These are phyloP conservation scores for Macrochelys suwanniensis DNA, from an alignment of 2,797 vertebrate genomes.

Conservation along the genomic window DNA sequence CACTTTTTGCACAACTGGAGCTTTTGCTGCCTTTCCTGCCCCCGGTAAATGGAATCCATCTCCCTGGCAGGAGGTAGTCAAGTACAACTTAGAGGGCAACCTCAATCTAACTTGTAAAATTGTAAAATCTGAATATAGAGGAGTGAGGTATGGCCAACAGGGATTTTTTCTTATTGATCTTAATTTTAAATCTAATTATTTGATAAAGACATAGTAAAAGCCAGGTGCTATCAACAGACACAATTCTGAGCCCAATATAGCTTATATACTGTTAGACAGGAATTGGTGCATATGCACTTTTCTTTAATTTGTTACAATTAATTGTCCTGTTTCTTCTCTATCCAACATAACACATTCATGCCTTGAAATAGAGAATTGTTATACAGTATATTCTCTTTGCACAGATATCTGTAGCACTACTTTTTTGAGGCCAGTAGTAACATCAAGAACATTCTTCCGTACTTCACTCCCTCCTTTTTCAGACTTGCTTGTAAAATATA, in stretches of 20 bases:
- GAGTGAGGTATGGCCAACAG: constrained; percentile 94
- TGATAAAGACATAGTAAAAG: constrained; percentile 87
- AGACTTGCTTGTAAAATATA: constrained; percentile 95
- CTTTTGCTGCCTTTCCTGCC: constrained; percentile 94
- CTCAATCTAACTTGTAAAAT: constrained; percentile 82
- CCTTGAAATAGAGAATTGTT: constrained; percentile 86
- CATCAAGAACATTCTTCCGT: constrained; percentile 88
- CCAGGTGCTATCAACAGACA: constrained; percentile 87
- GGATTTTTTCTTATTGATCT: constrained; percentile 89
- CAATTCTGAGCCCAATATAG: constrained; percentile 86
- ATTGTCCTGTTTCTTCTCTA: constrained; percentile 85
- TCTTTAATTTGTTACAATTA: constrained; percentile 82
- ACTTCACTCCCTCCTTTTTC: constrained; percentile 90
- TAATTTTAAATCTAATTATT: constrained; percentile 85
- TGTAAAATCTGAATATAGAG: constrained; percentile 90
- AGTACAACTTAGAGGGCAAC: constrained; percentile 84
- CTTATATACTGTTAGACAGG: constrained; percentile 84
- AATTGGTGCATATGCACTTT: constrained; percentile 82
- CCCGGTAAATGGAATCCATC: constrained; percentile 95
- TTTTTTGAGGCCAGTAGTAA: constrained; percentile 93
- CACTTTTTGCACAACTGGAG: constrained; percentile 98
- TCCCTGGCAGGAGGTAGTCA: constrained; percentile 97
- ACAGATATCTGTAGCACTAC: constrained; percentile 94
- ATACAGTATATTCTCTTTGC: constrained; percentile 83
- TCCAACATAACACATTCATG: constrained; percentile 86